A percentile compares a stretch with the other conserved stretches of the same genome.
Conservation (phyloP, 2,888 invertebrate species). For the Lingula anatina region DNA sequence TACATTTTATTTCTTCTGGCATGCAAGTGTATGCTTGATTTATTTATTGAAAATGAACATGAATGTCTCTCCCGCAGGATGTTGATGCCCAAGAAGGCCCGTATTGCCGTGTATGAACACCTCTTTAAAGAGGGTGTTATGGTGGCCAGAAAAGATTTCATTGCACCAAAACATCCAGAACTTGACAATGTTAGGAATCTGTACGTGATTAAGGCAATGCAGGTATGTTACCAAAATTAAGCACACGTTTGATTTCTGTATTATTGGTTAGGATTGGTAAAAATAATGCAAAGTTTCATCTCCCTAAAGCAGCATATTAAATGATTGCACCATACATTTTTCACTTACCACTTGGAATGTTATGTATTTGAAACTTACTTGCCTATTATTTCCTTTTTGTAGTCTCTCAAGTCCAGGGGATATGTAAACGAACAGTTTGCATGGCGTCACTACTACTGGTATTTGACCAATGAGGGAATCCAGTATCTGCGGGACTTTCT, state of each 20-base stretch:
- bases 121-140: conserved; percentile 98
- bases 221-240: no score
- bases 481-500: conserved; percentile 87
- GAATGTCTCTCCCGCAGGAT: conserved; percentile 62
- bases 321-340: no score
- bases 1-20: background rate
- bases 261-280: no score
- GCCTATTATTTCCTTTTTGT: conserved; percentile 21
- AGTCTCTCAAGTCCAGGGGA: conserved; percentile 91
- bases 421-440: conserved; percentile 99
- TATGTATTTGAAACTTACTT: no score
- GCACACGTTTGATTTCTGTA: no score
- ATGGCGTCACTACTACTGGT: conserved; percentile 99
- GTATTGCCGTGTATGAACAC: conserved; percentile 93
- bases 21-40: background rate
- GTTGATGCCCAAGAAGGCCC: conserved; percentile 99
- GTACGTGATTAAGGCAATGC: conserved; percentile 96
- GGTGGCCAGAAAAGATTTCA: conserved; percentile 98
- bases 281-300: no score
- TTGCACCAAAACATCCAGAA: conserved; percentile 96
- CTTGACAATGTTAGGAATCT: conserved; percentile 90
- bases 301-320: no score
- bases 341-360: no score
- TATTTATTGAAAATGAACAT: background rate
- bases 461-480: conserved; percentile 96